phyloP scores from a whole-genome alignment of 2,888 invertebrate genomes.

The Meiosimyza platycephala region DNA sequence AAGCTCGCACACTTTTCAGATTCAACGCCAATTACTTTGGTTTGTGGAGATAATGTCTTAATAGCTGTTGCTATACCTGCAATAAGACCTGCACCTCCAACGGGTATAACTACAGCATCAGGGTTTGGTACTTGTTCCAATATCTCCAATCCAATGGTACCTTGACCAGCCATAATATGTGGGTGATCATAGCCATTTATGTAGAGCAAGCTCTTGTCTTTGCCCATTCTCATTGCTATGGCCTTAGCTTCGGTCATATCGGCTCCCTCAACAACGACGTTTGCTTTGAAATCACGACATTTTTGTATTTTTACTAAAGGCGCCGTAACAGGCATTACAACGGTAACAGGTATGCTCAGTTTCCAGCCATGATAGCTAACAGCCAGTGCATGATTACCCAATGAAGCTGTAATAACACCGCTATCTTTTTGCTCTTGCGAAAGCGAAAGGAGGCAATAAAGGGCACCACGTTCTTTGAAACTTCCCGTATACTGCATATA shows the following conservation, averaged over 20 bases:
- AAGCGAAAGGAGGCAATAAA: constrained; percentile 81
- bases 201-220: constrained; percentile 78
- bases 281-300: constrained; percentile 83
- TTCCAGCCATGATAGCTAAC: constrained; percentile 79
- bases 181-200: constrained; percentile 94
- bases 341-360: constrained; percentile 76
- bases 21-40: constrained; percentile 87
- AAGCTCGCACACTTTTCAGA: constrained; percentile 89
- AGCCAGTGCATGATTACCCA: constrained; percentile 88
- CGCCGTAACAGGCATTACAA: constrained; percentile 91
- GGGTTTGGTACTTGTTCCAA: constrained; percentile 84
- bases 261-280: constrained; percentile 76
- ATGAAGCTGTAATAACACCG: constrained; percentile 88
- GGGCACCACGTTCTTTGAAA: constrained; percentile 76
- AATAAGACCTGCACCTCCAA: constrained; percentile 85
- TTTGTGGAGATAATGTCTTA: constrained; percentile 81
- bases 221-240: constrained; percentile 78
- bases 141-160: constrained; percentile 90
- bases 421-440: constrained; percentile 73
- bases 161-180: constrained; percentile 91
- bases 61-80: constrained; percentile 88
- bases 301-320: constrained; percentile 92
- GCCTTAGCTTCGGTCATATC: constrained; percentile 84
- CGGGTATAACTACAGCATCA: constrained; percentile 87
- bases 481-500: constrained; percentile 90